Conservation (phyloP, 2,113 vertebrate species). For the Sander lucioperca region DNA sequence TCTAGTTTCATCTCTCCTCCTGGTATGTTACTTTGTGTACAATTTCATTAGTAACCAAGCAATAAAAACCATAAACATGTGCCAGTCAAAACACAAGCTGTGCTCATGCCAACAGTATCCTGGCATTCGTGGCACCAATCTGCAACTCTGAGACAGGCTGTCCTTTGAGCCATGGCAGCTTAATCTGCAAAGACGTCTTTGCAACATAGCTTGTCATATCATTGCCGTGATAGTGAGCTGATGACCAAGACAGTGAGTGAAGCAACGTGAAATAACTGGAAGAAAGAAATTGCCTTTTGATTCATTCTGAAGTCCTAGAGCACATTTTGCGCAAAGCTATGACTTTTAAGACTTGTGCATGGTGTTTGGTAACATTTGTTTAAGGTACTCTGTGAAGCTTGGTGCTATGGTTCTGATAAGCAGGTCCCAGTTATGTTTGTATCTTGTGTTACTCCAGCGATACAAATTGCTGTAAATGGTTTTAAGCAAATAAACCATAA, state of each 20-base stretch:
- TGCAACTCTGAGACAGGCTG: slow-evolving; percentile 36
- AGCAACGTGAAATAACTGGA: background rate
- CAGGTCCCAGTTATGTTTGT: background rate
- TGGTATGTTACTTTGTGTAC: slow-evolving; percentile 37
- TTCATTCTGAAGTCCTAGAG: background rate
- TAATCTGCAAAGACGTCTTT: slow-evolving; percentile 33
- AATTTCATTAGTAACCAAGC: slow-evolving; percentile 26
- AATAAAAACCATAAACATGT: background rate
- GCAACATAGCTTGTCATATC: slow-evolving; percentile 26
- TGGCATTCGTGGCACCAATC: slow-evolving; percentile 25
- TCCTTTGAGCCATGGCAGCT: slow-evolving; percentile 15
- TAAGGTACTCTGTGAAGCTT: background rate
- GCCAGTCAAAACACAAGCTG: slow-evolving; percentile 33
- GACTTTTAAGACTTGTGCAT: background rate
- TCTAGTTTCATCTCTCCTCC: slow-evolving; percentile 48
- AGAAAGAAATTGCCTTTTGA: background rate
- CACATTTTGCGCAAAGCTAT: background rate
- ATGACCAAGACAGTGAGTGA: slow-evolving; percentile 14
- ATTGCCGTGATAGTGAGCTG: slow-evolving; percentile 6
- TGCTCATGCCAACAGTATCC: slow-evolving; percentile 16
- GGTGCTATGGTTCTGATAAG: background rate
- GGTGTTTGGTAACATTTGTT: background rate
- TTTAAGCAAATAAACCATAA: background rate
- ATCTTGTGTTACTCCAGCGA: background rate
- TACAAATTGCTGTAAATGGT: background rate